A percentile compares a stretch with the other conserved stretches of the same genome.
phyloP scores from a whole-genome alignment of 2,797 vertebrate species.

The Adrianichthys oophorus region DNA sequence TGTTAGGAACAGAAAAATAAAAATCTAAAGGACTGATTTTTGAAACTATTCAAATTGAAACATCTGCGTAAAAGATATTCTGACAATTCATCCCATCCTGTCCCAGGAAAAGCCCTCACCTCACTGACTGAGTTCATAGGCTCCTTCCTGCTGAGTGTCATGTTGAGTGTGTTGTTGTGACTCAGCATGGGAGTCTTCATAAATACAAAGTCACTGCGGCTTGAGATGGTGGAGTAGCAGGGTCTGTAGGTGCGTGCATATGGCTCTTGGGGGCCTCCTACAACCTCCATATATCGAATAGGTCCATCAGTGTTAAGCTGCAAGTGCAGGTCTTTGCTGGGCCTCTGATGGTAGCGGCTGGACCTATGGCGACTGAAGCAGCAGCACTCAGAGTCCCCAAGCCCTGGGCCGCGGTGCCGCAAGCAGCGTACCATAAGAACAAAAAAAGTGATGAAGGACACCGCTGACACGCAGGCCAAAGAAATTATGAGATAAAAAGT shows the following conservation, averaged over 20 bases:
- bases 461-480: constrained; percentile 84
- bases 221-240: constrained; percentile 90
- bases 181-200: constrained; percentile 88
- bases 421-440: constrained; percentile 88
- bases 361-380: constrained; percentile 80
- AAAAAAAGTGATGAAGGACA: constrained; percentile 87
- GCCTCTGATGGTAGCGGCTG: constrained; percentile 86
- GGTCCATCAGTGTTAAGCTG: constrained; percentile 94
- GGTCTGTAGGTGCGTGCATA: constrained; percentile 89
- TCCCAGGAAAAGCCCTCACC: constrained; percentile 69
- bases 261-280: constrained; percentile 85
- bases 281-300: constrained; percentile 96
- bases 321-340: constrained; percentile 86
- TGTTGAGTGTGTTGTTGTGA: constrained; percentile 83
- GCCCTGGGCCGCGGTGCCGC: constrained; percentile 62
- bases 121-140: constrained; percentile 80
- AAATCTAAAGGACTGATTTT: neutral
- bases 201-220: constrained; percentile 90
- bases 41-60: constrained; percentile 1
- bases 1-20: constrained; percentile 1
- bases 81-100: constrained; percentile 9
- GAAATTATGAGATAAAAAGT: constrained; percentile 94
- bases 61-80: constrained; percentile 1
- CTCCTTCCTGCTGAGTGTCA: constrained; percentile 83
- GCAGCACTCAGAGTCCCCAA: constrained; percentile 68